Percentiles rank a stretch among this genome's conserved stretches.
Evolutionary conservation across 2,797 vertebrate species (phyloP).

Genomic region (Xenopus petersii): DNA sequence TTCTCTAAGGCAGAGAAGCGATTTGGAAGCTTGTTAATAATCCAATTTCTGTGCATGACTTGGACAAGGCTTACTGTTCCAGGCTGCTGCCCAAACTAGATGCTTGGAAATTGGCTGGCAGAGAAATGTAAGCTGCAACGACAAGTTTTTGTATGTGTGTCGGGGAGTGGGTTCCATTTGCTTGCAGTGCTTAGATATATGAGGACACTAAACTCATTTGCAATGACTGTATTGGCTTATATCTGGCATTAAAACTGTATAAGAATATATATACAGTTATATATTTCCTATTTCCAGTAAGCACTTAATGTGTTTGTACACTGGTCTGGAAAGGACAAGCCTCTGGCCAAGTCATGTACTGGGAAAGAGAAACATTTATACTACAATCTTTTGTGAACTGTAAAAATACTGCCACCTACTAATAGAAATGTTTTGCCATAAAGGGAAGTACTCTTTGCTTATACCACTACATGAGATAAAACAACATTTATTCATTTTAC

Average conservation of each 20-base stretch:
- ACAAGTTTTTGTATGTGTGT: neutral
- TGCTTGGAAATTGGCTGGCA: neutral
- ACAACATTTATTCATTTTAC: too few relatives aligned
- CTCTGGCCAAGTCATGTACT: neutral
- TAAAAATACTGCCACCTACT: too few relatives aligned
- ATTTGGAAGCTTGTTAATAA: neutral
- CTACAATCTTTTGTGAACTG: neutral
- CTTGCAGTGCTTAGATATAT: neutral
- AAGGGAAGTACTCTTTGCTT: too few relatives aligned
- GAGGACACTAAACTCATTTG: neutral
- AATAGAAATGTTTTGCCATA: too few relatives aligned
- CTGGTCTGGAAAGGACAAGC: neutral
- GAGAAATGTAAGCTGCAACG: neutral
- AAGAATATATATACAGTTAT: too few relatives aligned
- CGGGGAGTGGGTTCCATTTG: neutral
- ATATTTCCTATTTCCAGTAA: too few relatives aligned
- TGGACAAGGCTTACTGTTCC: conserved; percentile 4
- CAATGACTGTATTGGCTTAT: neutral
- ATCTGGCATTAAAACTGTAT: too few relatives aligned
- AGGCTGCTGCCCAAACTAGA: conserved; percentile 9
- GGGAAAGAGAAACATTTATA: neutral
- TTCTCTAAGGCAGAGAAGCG: neutral
- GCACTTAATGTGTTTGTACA: neutral
- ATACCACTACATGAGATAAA: too few relatives aligned
- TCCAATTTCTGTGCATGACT: conserved; percentile 8